A percentile compares a stretch with the other conserved stretches of the same genome.
phyloP scores from a whole-genome alignment of 2,797 vertebrate genomes.

The Melanogrammus aeglefinus region DNA sequence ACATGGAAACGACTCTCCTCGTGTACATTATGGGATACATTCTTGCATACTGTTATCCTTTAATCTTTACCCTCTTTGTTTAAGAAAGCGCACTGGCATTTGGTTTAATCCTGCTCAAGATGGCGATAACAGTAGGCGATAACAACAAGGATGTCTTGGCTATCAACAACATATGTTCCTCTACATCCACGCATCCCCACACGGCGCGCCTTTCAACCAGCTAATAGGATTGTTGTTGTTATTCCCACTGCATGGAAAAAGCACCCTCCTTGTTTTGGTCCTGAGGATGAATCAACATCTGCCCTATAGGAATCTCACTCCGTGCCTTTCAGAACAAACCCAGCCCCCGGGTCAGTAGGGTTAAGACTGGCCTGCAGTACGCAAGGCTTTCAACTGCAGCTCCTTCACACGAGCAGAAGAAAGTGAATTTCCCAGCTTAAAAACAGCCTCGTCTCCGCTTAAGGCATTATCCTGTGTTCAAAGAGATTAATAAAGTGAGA shows the following conservation, averaged over 20 bases:
- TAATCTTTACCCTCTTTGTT: slow-evolving; percentile 61
- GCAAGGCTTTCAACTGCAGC: slow-evolving; percentile 55
- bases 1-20: background rate
- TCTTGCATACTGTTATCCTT: slow-evolving; percentile 9
- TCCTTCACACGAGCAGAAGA: slow-evolving; percentile 53
- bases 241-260: slow-evolving; percentile 50
- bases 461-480: slow-evolving; percentile 70
- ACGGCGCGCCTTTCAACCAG: slow-evolving; percentile 43
- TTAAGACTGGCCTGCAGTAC: slow-evolving; percentile 75
- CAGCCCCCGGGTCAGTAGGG: slow-evolving; percentile 67
- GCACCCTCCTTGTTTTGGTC: slow-evolving; percentile 48
- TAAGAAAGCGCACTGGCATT: slow-evolving; percentile 44
- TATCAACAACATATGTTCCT: slow-evolving; percentile 61
- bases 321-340: slow-evolving; percentile 65
- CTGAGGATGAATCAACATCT: slow-evolving; percentile 68
- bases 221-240: slow-evolving; percentile 77
- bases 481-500: slow-evolving; percentile 76
- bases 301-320: slow-evolving; percentile 63
- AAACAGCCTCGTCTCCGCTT: slow-evolving; percentile 68
- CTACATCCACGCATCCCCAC: slow-evolving; percentile 52
- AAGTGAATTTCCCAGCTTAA: slow-evolving; percentile 75
- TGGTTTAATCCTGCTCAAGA: slow-evolving; percentile 59
- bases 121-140: slow-evolving; percentile 60
- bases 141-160: slow-evolving; percentile 50
- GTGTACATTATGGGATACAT: background rate